Evolutionary conservation across 2,797 vertebrate genomes (phyloP), one percentile per base, ranked within the genome.

Genomic region (Anableps anableps): DNA sequence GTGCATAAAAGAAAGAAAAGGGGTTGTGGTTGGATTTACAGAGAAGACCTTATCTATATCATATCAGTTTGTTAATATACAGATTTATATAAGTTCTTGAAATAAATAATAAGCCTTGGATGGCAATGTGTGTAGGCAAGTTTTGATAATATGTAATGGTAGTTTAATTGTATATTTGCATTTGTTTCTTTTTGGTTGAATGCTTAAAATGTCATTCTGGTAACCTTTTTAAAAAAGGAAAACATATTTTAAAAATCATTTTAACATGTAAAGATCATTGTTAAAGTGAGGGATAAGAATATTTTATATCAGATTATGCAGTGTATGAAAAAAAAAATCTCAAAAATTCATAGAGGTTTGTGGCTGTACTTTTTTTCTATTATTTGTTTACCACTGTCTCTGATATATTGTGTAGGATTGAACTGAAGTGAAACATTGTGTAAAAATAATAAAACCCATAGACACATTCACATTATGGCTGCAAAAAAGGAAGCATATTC

Each of bases 151-250:
- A 55, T 14, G 7, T 4, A 29, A 6, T n/a, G 53, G 53, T 55
- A 55, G 26, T n/a, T 55, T 55, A n/a, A n/a, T 23, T 55, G 26
- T 26, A 55, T 4, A 5, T 55, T n/a, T 55, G 26, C 10, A 55
- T 50, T 77, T 70, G 50, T 19, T 70, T 53, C 48, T 70, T 36
- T 53, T 38, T 77, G 62, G 64, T 26, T 38, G 34, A 53, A 29
- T 53, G 51, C 36, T 31, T 72, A 3, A 45, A 23, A 31, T 71
- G n/a, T 45, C 50, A 47, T 72, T 50, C n/a, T 45, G 14, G 36
- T 17, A 78, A 71, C 34, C 64, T 78, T 55, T 43, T 55, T 43
- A 53, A 38, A 71, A 34, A 26, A 36, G 23, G 11, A 47, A 29
- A 36, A 29, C 7, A 29, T 19, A 51, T n/a, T 66, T 47, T 38